Percentiles rank a stretch among this genome's conserved stretches.
Conservation (phyloP, 1,140 invertebrate species). For the Hestina assimilis region DNA sequence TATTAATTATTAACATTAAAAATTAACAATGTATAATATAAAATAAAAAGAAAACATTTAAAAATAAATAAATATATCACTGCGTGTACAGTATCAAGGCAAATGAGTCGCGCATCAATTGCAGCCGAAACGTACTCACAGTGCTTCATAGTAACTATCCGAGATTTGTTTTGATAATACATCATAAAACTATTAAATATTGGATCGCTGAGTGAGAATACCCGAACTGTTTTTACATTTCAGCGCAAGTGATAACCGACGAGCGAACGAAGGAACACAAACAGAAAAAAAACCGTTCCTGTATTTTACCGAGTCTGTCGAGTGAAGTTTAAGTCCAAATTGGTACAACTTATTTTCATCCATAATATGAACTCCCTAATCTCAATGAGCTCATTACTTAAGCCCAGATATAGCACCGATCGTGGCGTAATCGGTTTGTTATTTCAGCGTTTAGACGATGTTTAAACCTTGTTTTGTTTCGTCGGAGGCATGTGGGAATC, state of each 20-base stretch:
- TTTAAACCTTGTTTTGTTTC: slow-evolving; percentile 72
- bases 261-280: slow-evolving; percentile 33
- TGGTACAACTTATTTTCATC: slow-evolving; percentile 3
- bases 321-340: slow-evolving; percentile 4
- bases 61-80: too few species aligned
- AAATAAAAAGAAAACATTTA: too few species aligned
- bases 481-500: slow-evolving; percentile 75
- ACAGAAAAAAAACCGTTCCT: slow-evolving; percentile 11
- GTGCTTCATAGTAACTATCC: slow-evolving; percentile 64
- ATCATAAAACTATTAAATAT: slow-evolving; percentile 81
- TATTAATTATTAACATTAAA: too few species aligned
- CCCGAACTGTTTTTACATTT: slow-evolving; percentile 63
- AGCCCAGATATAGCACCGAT: slow-evolving; percentile 46
- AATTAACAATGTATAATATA: too few species aligned
- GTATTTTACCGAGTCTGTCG: background rate
- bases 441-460: slow-evolving; percentile 74
- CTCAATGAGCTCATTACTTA: slow-evolving; percentile 41
- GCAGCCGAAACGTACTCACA: slow-evolving; percentile 62
- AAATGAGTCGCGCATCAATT: slow-evolving; percentile 35
- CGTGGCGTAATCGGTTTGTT: slow-evolving; percentile 72
- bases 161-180: slow-evolving; percentile 79
- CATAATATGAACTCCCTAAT: slow-evolving; percentile 17
- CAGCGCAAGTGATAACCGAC: slow-evolving; percentile 46
- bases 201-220: slow-evolving; percentile 78
- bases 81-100: slow-evolving; percentile 69